Evolutionary conservation across 2,797 vertebrate species (phyloP).

Genomic region (Erethizon dorsatum): DNA sequence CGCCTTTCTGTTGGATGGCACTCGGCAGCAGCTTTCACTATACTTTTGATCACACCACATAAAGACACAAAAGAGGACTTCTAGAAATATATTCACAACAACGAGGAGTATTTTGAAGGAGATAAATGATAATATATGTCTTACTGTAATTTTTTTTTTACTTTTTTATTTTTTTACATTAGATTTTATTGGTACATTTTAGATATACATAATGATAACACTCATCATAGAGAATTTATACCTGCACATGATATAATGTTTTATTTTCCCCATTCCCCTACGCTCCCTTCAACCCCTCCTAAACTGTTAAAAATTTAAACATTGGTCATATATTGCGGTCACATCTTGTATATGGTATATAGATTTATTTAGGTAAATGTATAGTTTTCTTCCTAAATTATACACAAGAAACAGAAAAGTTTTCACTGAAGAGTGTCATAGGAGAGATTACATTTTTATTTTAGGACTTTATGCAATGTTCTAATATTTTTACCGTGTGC

Average conservation of each 20-base stretch:
- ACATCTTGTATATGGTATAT: not conserved
- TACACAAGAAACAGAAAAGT: not conserved
- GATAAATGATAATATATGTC: not conserved
- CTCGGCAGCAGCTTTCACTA: not conserved
- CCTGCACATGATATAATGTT: not conserved
- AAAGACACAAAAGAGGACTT: not conserved
- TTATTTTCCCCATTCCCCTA: not conserved
- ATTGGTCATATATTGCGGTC: not conserved
- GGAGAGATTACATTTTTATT: not conserved
- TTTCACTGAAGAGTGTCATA: not conserved
- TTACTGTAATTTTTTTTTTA: not conserved
- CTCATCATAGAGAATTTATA: not conserved
- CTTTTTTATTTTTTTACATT: not conserved
- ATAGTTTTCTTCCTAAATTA: not conserved
- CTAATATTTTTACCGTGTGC: not conserved
- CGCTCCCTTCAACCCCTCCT: not conserved
- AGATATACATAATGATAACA: not conserved
- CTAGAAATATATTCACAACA: not conserved
- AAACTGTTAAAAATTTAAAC: not conserved
- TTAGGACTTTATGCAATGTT: not conserved
- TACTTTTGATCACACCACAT: not conserved
- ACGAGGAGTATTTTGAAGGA: not conserved
- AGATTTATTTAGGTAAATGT: not conserved
- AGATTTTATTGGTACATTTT: not conserved
- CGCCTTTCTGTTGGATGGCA: not conserved